Conservation (phyloP, 2,888 invertebrate genomes). For the Neoascia interrupta region DNA sequence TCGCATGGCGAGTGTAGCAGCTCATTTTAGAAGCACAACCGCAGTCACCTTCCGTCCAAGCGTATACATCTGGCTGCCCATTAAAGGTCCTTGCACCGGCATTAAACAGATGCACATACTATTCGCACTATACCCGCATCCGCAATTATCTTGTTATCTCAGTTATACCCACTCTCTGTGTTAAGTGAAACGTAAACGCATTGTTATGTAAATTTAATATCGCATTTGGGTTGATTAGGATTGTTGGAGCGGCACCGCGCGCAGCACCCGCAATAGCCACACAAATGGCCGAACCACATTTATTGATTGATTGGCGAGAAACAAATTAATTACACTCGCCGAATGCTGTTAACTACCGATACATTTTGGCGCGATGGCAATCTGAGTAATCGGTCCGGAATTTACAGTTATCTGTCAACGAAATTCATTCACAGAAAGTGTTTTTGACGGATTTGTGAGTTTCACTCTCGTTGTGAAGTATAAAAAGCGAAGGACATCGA, state of each 20-base stretch:
- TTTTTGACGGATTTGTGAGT: no score
- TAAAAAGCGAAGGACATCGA: no score
- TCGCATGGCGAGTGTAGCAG: neutral
- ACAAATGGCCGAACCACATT: slow-evolving; percentile 9
- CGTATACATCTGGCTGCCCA: neutral
- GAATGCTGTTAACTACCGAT: neutral
- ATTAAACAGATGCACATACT: slow-evolving; percentile 20
- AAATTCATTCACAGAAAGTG: neutral
- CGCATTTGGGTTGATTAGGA: slow-evolving; percentile 45
- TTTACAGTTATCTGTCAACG: slow-evolving; percentile 14
- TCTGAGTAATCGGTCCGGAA: slow-evolving; percentile 5
- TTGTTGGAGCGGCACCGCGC: neutral
- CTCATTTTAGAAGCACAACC: neutral
- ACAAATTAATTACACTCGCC: slow-evolving; percentile 44
- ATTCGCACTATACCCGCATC: no score
- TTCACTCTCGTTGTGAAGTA: no score
- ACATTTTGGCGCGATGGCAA: neutral
- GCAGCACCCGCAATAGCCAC: slow-evolving; percentile 1
- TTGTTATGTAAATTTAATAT: slow-evolving; percentile 59
- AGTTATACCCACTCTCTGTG: neutral
- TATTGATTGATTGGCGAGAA: slow-evolving; percentile 46
- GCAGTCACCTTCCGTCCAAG: neutral
- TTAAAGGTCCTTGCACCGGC: neutral
- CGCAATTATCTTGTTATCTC: slow-evolving; percentile 36
- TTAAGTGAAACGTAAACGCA: slow-evolving; percentile 50